These are phyloP conservation scores for Sciurus carolinensis DNA, from an alignment of 2,797 vertebrate species.

Conservation along the genomic window DNA sequence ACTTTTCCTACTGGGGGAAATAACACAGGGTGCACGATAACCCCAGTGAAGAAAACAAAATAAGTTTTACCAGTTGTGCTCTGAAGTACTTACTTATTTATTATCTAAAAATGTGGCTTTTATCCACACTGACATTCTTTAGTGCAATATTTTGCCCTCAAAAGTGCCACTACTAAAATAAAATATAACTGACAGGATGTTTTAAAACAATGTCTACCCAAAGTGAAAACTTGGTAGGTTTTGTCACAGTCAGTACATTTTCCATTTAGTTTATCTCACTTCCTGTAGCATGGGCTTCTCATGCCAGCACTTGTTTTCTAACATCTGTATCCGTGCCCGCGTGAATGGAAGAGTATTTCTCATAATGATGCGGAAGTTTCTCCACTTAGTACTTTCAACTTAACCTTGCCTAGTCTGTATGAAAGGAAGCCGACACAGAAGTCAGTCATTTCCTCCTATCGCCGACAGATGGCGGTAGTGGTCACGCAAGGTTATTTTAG, in stretches of 20 bases:
- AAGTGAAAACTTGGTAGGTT: neutral
- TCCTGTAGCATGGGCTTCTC: neutral
- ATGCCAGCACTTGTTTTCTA: neutral
- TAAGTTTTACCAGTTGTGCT: conserved; percentile 34
- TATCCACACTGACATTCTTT: conserved; percentile 12
- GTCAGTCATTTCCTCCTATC: neutral
- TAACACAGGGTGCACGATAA: neutral
- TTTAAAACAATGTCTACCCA: neutral
- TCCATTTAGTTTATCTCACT: neutral
- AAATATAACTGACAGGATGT: neutral
- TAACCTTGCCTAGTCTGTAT: conserved; percentile 1
- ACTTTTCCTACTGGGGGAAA: neutral
- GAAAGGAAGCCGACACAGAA: neutral
- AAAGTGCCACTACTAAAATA: conserved; percentile 42
- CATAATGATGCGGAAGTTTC: neutral
- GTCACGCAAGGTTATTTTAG: neutral
- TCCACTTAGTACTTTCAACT: neutral
- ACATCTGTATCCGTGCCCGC: neutral
- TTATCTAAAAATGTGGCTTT: conserved; percentile 51
- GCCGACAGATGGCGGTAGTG: conserved; percentile 68
- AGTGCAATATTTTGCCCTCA: neutral
- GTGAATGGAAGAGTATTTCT: neutral
- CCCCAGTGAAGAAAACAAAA: neutral
- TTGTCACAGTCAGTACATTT: neutral
- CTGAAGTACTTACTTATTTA: conserved; percentile 31